These are phyloP conservation scores for Periophthalmodon schlosseri DNA, from an alignment of 2,113 vertebrate species.

Conservation along the genomic window DNA sequence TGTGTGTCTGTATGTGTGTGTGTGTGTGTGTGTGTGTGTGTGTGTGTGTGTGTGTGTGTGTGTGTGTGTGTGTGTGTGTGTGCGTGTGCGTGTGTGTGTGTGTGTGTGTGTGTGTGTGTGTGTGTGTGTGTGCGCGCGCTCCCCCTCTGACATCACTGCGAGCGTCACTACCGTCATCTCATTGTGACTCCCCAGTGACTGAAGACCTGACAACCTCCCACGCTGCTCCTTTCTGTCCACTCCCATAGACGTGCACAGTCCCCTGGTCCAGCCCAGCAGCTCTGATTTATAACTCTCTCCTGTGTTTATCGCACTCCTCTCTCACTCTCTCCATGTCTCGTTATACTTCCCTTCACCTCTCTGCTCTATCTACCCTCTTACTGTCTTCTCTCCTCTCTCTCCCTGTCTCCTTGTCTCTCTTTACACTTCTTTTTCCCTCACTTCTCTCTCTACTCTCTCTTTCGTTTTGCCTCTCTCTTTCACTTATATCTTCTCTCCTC, in stretches of 20 bases:
- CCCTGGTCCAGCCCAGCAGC: slow-evolving; percentile 6
- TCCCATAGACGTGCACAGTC: slow-evolving; percentile 20
- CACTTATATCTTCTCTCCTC: too few species aligned
- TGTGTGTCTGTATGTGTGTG: slow-evolving; percentile 7
- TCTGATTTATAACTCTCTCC: neutral
- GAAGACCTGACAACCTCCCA: slow-evolving; percentile 72
- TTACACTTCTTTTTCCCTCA: too few species aligned
- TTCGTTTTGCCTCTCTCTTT: neutral
- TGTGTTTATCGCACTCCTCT: neutral
- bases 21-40: slow-evolving; percentile 7
- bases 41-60: neutral
- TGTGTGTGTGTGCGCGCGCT: neutral
- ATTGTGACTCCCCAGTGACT: slow-evolving; percentile 71
- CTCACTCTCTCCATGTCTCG: neutral
- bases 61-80: neutral
- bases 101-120: neutral
- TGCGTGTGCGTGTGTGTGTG: slow-evolving; percentile 10
- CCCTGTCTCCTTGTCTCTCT: neutral
- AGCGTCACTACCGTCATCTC: slow-evolving; percentile 71
- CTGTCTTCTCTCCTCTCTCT: too few species aligned
- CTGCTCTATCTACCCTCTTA: too few species aligned
- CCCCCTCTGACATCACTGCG: slow-evolving; percentile 66
- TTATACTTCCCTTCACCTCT: too few species aligned
- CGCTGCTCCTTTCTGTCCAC: slow-evolving; percentile 40
- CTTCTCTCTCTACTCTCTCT: neutral